phyloP scores from a whole-genome alignment of 1,140 invertebrate genomes.

The Papilio aristodemus region DNA sequence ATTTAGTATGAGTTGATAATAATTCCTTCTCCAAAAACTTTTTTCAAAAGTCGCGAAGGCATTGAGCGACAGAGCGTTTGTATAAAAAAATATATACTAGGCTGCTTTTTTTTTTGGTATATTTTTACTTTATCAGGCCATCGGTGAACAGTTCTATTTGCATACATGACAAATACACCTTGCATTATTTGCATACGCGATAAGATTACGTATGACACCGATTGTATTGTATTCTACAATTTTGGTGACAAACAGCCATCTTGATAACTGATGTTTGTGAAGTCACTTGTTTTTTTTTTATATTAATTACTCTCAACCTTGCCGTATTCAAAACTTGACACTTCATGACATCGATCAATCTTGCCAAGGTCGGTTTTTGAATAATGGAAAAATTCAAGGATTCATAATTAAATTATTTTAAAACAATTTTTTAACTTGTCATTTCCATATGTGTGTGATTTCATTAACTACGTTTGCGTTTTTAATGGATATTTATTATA shows the following conservation, averaged over 20 bases:
- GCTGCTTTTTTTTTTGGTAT: neutral
- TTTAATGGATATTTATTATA: neutral
- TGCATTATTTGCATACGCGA: constrained; percentile 30
- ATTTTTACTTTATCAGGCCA: constrained; percentile 25
- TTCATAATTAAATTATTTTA: constrained; percentile 13
- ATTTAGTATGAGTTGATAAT: no score
- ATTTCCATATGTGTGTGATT: neutral
- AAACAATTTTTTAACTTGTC: constrained; percentile 12
- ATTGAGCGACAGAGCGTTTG: neutral
- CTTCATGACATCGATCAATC: constrained; percentile 20
- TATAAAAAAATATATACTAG: neutral
- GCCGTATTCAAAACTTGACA: constrained; percentile 9
- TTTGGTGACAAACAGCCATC: constrained; percentile 29
- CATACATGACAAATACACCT: constrained; percentile 27
- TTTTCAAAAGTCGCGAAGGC: neutral
- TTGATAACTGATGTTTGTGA: constrained; percentile 24
- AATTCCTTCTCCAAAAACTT: no score
- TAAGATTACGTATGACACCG: constrained; percentile 30
- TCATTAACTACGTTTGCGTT: neutral
- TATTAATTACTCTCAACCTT: constrained; percentile 29
- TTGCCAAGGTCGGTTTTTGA: constrained; percentile 13
- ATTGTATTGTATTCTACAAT: constrained; percentile 25
- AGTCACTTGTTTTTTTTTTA: constrained; percentile 20
- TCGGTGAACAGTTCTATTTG: constrained; percentile 6
- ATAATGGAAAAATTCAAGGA: constrained; percentile 18